Evolutionary conservation across 2,797 vertebrate genomes (phyloP), one percentile per base, ranked within the genome.

Genomic region (Ctenopoma kingsleyae): DNA sequence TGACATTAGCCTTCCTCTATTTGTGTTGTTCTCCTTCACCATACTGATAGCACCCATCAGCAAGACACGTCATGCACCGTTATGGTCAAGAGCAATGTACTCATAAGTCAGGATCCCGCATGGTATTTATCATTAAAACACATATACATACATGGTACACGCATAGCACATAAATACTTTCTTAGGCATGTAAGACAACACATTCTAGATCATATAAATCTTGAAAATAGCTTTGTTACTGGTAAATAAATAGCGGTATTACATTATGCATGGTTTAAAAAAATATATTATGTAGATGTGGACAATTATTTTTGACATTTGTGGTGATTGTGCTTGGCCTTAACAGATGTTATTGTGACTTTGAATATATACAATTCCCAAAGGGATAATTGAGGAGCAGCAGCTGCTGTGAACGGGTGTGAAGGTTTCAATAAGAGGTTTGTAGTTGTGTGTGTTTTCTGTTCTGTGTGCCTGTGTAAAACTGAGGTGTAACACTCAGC

Each of bases 31-130:
- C 90, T 87, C 88, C 93, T 87, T 93, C 94, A 94, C 94, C 94
- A 84, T 90, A 93, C 94, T 94, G 91, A 93, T 94, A 94, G 94
- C 94, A 93, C 93, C 94, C 89, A 74, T 87, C 90, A 86, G 85
- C 90, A 90, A 91, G 85, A 93, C 86, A 89, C 78, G 68, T 87
- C 93, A 94, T 94, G 93, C 92, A 92, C 78, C 62, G 6, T 90
- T 86, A 86, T 86, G 89, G 82, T 85, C 85, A 89, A 85, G 79
- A 86, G 84, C 82, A 85, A 87, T 89, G 85, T 81, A 81, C 76
- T 91, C 78, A 52, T 78, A 83, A 82, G 76, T 87, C 76, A 76
- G 79, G 59, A 82, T 84, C 78, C 82, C 69, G 66, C 68, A 84
- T 87, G 81, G 60, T 89, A 84, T 56, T 88, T 68, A 83, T 89